phyloP scores from a whole-genome alignment of 30 jellyfish, hydroid and myxozoan species.

The Turritopsis dohrnii region DNA sequence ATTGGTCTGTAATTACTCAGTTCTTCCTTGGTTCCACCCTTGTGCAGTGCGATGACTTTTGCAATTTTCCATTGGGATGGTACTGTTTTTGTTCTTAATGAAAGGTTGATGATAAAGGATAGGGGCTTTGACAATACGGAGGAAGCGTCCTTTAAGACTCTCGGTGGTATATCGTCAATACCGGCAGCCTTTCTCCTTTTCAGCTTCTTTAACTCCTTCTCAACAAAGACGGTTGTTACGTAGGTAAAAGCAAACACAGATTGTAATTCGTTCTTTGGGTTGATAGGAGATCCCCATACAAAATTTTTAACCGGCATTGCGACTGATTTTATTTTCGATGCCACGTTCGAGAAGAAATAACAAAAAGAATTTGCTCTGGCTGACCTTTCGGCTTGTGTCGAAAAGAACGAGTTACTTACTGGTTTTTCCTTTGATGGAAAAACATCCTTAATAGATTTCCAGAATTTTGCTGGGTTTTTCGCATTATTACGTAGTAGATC shows the following conservation, averaged over 20 bases:
- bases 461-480: slow-evolving; percentile 17
- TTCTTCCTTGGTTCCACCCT: too few species aligned
- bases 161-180: slow-evolving; percentile 17
- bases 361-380: slow-evolving; percentile 27
- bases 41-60: too few species aligned
- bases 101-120: too few species aligned
- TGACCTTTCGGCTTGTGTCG: not conserved
- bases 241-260: slow-evolving; percentile 14
- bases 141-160: too few species aligned
- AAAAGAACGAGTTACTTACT: not conserved
- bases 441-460: slow-evolving; percentile 8
- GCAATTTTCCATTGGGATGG: too few species aligned
- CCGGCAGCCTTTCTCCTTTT: slow-evolving; percentile 12
- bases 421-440: slow-evolving; percentile 17
- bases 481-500: slow-evolving; percentile 20
- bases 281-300: slow-evolving; percentile 25
- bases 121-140: too few species aligned
- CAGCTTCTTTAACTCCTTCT: not conserved
- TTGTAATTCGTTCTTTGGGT: not conserved
- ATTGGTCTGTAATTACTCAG: too few species aligned
- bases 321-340: slow-evolving; percentile 3
- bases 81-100: too few species aligned
- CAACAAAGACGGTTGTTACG: not conserved
- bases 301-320: slow-evolving; percentile 25
- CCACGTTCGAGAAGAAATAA: slow-evolving; percentile 25